Conservation (phyloP, 2,797 vertebrate genomes). For the Micromesistius poutassou region DNA sequence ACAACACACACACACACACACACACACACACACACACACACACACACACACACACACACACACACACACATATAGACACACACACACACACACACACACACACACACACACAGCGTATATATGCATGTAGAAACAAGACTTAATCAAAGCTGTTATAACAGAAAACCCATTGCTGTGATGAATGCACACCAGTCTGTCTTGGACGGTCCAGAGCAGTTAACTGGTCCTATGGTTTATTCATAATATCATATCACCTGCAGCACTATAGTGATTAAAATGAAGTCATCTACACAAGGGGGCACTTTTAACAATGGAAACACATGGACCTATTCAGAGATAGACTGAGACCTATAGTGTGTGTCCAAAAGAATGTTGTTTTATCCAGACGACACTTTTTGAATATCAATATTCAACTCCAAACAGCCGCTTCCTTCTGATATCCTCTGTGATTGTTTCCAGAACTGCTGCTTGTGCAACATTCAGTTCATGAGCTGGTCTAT, state of each 20-base stretch:
- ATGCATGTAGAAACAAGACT: not conserved
- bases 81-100: not conserved
- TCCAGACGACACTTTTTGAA: not conserved
- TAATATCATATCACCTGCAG: conserved; percentile 6
- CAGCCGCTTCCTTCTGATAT: not conserved
- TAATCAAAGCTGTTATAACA: not conserved
- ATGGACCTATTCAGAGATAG: not conserved
- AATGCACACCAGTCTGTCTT: not conserved
- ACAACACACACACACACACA: not conserved
- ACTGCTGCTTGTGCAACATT: not conserved
- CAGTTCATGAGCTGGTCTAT: not conserved
- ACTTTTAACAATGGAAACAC: not conserved
- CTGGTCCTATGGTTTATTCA: not conserved
- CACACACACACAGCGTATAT: not conserved
- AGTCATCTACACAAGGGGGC: not conserved
- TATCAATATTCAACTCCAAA: not conserved
- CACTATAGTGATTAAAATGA: not conserved
- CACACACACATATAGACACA: not conserved
- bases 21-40: not conserved
- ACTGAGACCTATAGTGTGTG: not conserved
- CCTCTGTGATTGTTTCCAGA: not conserved
- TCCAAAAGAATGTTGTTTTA: not conserved
- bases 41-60: not conserved
- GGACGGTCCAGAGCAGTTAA: not conserved
- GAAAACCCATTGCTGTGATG: not conserved